Evolutionary conservation across 2,797 vertebrate genomes (phyloP).

Genomic region (Natrix natrix): DNA sequence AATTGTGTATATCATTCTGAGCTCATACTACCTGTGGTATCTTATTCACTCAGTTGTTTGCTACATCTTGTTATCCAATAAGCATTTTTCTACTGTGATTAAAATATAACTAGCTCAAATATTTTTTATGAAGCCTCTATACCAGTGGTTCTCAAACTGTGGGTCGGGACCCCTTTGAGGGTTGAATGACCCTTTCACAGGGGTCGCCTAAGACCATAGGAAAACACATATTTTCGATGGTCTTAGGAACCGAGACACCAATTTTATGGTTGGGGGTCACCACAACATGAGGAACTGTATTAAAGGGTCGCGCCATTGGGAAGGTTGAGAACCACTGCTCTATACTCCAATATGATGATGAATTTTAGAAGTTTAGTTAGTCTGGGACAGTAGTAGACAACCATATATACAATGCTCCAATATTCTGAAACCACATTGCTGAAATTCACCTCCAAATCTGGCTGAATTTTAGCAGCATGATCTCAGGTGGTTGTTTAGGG

Average conservation of each 20-base stretch:
- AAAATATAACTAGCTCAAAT: constrained; percentile 45
- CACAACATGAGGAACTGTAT: no score
- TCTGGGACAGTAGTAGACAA: constrained; percentile 29
- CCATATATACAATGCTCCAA: background rate
- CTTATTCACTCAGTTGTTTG: constrained; percentile 11
- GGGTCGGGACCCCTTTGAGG: no score
- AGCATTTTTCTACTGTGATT: background rate
- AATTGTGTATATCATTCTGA: constrained; percentile 21
- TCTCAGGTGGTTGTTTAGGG: background rate
- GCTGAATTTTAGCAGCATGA: background rate
- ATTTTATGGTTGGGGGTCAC: no score
- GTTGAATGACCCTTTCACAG: no score
- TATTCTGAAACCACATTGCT: background rate
- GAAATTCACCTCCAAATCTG: background rate
- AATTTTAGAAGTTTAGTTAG: background rate
- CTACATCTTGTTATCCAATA: constrained; percentile 53
- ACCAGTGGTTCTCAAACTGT: background rate
- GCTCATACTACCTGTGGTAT: constrained; percentile 37
- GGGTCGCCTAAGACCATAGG: no score
- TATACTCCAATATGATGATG: constrained; percentile 29
- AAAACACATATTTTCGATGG: no score
- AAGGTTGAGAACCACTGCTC: background rate
- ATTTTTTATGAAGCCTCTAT: constrained; percentile 40
- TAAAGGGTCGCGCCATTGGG: no score
- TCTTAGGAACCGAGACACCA: no score